Evolutionary conservation across 2,888 invertebrate genomes (phyloP), one percentile per base, ranked within the genome.

Genomic region (Fragum whitleyi): DNA sequence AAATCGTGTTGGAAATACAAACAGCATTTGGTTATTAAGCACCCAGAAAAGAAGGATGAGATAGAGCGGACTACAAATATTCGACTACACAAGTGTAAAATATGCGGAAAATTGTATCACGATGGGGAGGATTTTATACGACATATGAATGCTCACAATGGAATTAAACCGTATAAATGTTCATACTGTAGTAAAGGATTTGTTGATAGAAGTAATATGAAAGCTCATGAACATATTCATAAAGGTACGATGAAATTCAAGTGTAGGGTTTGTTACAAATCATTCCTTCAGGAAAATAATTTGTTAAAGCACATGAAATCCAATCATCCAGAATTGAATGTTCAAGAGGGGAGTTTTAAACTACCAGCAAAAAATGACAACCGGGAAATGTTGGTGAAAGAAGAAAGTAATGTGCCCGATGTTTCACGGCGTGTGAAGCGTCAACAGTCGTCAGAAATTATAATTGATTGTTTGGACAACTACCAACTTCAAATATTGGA

Each of bases 51-150:
- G 61, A 76, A 70, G 28, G 68, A 72, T 2, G 84, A 84, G 28
- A 70, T 81, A 3, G 78, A 74, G 53, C 55, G 77, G 14, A 79
- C 72, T 42, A 79, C 59, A 59, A 81, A 79, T 57, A 76, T 84
- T 23, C 62, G 51, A 21, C 69, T 84, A 28, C 79, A 78, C 51
- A 26, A 75, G 39, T 84, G 84, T 53, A 16, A 21, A 0, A 42
- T 76, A 0, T 84, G 84, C 68, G 53, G 73, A 1, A 84, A 84
- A 39, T 47, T 84, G 14, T 78, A 76, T 36, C 78, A 78, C 36
- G 81, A 81, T 19, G 70, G 26, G 6, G 75, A 78, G 21, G 81
- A 81, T n/a, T 57, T 70, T 19, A 32, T n/a, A 23, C 59, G 74
- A 14, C 84, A 84, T 67, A 47, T 81, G 23, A 70, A 75, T 51